Evolutionary conservation across 2,113 vertebrate genomes (phyloP), one percentile per base, ranked within the genome.

Genomic region (Polypterus senegalus): DNA sequence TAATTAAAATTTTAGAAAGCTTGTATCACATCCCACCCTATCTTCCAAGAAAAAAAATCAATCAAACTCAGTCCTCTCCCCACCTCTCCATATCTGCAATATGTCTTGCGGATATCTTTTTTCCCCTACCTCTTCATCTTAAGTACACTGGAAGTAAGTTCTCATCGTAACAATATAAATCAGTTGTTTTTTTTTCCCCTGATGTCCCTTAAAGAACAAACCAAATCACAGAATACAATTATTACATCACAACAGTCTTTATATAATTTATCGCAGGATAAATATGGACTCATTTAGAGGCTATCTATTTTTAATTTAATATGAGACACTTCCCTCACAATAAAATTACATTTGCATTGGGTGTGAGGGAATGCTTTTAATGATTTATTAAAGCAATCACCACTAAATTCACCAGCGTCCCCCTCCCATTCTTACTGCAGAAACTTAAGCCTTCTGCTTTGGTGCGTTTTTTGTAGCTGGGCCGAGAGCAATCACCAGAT

Each of bases 1-100:
- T 94, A 93, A 96, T 96, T 94, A 91, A 77, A 92, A 92, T 89
- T 92, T 90, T 89, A 84, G 82, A 77, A 81, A 78, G 80, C 86
- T 75, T 78, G 64, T 83, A 86, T 88, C 81, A 66, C 81, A 79
- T 84, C 77, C 81, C 70, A 77, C 83, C 82, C 74, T 78, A 66
- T 73, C 62, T 43, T 54, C 46, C 43, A 3, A 43, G 71, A 72
- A 76, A 67, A 69, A 68, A 79, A 81, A 86, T 85, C 84, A 85
- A 88, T 88, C 86, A 88, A 81, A 75, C 70, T 84, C 78, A 84
- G 76, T 63, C 66, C 62, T 66, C 76, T 77, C 81, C 75, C 83
- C 27, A 27, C 27, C 76, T 82, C 79, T 76, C 73, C 79, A 74
- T 77, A 83, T 81, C 77, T 85, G 79, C 73, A 89, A 88, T 81